Conservation (phyloP, 2,113 vertebrate genomes). For the Anarhynchus alexandrinus region DNA sequence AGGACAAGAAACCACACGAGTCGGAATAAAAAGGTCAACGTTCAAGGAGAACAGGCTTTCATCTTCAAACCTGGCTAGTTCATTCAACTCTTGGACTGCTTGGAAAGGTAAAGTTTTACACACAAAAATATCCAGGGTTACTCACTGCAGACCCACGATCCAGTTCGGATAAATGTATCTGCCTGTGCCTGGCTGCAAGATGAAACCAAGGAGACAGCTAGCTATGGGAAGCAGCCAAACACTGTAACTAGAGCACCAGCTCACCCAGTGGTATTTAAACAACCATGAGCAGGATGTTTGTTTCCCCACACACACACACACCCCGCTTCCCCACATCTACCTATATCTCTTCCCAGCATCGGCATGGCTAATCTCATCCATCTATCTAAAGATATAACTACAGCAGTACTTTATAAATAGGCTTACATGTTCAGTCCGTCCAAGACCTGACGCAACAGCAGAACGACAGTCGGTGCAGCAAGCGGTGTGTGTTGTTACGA, state of each 20-base stretch:
- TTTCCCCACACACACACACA: not conserved
- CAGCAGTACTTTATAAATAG: not conserved
- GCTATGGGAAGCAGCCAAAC: constrained; percentile 1
- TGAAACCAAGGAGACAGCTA: not conserved
- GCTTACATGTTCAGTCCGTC: not conserved
- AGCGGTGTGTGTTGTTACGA: not conserved
- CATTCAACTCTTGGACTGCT: not conserved
- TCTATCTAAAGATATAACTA: not conserved
- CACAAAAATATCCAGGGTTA: accelerated
- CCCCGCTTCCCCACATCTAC: not conserved
- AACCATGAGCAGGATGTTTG: not conserved
- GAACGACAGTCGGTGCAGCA: not conserved
- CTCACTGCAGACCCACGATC: not conserved
- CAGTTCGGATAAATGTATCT: not conserved
- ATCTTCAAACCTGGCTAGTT: not conserved
- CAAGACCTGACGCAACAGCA: not conserved
- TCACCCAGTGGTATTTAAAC: not conserved
- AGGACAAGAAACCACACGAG: not conserved
- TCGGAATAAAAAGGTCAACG: not conserved
- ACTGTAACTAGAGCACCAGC: not conserved
- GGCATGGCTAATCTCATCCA: not conserved
- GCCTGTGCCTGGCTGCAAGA: not conserved
- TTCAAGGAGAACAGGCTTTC: not conserved
- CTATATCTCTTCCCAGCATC: not conserved
- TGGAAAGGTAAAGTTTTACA: not conserved